Evolutionary conservation across 2,113 vertebrate species (phyloP).

Genomic region (Sigmodon hispidus): DNA sequence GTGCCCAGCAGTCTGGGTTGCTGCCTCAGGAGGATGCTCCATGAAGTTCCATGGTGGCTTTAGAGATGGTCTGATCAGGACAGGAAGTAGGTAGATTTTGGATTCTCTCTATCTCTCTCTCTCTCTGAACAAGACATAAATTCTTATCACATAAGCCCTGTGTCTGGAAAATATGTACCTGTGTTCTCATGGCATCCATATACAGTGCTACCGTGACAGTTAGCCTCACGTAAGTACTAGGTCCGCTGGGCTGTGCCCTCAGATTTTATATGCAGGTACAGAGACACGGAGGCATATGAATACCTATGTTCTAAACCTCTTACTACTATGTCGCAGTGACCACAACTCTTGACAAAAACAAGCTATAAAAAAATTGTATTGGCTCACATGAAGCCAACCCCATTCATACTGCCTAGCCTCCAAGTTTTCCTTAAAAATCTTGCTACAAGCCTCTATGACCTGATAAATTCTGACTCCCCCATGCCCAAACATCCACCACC

Average conservation of each 20-base stretch:
- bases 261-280: neutral
- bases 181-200: neutral
- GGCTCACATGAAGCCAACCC: neutral
- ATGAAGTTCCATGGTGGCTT: fast-evolving
- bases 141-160: neutral
- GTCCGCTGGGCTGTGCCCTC: neutral
- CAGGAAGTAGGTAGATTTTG: neutral
- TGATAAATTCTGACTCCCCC: neutral
- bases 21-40: neutral
- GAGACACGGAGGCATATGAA: neutral
- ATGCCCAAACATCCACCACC: neutral
- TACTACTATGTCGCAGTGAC: too few relatives aligned
- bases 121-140: neutral
- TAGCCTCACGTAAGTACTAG: too few relatives aligned
- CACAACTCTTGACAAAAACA: too few relatives aligned
- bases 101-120: too few relatives aligned
- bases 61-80: fast-evolving
- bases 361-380: neutral
- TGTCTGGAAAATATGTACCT: neutral
- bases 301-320: neutral
- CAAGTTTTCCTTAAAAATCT: neutral
- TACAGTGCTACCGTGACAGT: neutral
- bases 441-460: neutral
- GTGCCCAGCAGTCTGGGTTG: neutral
- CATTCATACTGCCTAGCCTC: neutral